Conservation (phyloP, 1,140 invertebrate genomes). For the Bombus confusus region DNA sequence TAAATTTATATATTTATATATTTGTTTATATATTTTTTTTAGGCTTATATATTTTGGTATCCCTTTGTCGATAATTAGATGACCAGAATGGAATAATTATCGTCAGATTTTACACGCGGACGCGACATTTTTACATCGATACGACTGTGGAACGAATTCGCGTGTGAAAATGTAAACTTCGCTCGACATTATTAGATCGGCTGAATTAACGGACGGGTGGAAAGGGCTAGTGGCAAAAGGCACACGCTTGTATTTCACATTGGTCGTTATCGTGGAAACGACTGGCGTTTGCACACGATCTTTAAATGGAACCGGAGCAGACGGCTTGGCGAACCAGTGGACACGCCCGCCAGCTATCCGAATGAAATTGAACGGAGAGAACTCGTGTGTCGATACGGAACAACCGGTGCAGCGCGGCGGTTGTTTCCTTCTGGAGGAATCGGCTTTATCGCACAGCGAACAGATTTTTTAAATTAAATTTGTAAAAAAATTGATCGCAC, state of each 20-base stretch:
- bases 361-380: conserved; percentile 35
- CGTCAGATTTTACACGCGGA: neutral
- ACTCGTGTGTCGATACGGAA: conserved; percentile 35
- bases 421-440: conserved; percentile 14
- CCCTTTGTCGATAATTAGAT: no score
- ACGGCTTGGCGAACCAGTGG: neutral
- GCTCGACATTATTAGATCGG: conserved; percentile 16
- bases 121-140: neutral
- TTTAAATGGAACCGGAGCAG: conserved; percentile 1
- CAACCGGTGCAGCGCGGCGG: neutral
- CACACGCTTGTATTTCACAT: conserved; percentile 17
- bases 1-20: no score
- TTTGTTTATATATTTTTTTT: no score
- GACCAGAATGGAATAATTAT: neutral
- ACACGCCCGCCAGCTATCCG: neutral
- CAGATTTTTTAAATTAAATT: neutral
- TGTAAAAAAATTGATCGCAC: no score
- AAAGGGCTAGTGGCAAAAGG: neutral
- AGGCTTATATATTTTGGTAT: no score
- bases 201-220: conserved; percentile 19
- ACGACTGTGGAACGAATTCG: no score
- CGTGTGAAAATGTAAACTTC: conserved; percentile 11
- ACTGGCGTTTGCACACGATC: neutral
- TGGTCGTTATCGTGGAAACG: conserved; percentile 2
- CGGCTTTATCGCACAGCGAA: neutral